These are phyloP conservation scores for Mythimna lalbum DNA, from an alignment of 2,888 invertebrate species.

Conservation along the genomic window DNA sequence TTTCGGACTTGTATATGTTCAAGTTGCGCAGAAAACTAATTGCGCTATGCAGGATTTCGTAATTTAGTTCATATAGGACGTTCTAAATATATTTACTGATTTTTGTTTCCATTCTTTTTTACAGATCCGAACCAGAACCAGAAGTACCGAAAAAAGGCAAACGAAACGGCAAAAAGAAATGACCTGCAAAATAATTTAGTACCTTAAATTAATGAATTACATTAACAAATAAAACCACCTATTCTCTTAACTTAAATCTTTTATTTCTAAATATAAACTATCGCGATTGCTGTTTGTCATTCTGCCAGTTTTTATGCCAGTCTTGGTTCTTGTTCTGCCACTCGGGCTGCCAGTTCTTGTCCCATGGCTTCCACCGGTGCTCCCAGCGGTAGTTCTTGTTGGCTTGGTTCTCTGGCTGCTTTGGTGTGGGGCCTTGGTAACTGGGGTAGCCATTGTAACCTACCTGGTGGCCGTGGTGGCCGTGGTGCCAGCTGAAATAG, in stretches of 20 bases:
- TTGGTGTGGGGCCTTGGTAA: constrained; percentile 61
- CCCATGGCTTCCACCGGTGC: constrained; percentile 77
- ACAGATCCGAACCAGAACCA: constrained; percentile 82
- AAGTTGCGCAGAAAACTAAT: no score
- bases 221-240: constrained; percentile 45
- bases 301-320: constrained; percentile 54
- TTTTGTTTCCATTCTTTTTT: constrained; percentile 41
- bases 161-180: constrained; percentile 77
- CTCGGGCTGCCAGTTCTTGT: constrained; percentile 70
- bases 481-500: constrained; percentile 63
- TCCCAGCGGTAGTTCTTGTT: constrained; percentile 72
- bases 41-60: no score
- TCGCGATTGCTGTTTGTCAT: constrained; percentile 30
- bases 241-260: constrained; percentile 30
- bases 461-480: constrained; percentile 50
- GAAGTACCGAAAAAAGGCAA: constrained; percentile 78
- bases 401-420: constrained; percentile 67
- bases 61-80: no score
- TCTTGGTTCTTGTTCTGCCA: constrained; percentile 60
- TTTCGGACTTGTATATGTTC: no score
- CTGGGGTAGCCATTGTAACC: constrained; percentile 65
- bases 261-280: constrained; percentile 43
- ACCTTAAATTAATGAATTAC: neutral
- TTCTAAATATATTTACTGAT: no score
- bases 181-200: constrained; percentile 34